Percentiles rank a stretch among this genome's conserved stretches.
Evolutionary conservation across 2,888 invertebrate species (phyloP).

Genomic region (Acanthosepion esculentum): DNA sequence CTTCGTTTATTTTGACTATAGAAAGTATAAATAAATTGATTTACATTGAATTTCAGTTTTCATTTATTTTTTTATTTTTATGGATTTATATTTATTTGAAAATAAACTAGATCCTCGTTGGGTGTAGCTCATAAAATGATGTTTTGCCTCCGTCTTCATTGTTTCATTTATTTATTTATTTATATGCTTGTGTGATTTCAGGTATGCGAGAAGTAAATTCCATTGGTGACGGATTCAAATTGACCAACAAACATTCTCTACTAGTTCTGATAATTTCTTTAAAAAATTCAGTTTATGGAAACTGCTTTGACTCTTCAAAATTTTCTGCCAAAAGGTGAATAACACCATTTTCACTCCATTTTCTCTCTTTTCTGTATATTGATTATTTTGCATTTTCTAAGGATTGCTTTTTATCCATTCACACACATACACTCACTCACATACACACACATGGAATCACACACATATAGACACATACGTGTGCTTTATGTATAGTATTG

Average conservation of each 20-base stretch:
- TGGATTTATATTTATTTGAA: too few relatives aligned
- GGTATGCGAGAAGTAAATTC: too few relatives aligned
- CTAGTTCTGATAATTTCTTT: not conserved
- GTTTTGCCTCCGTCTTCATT: not conserved
- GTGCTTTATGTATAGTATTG: not conserved
- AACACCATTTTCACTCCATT: not conserved
- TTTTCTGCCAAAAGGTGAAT: not conserved
- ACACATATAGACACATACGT: not conserved
- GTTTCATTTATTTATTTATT: not conserved
- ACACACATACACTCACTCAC: not conserved
- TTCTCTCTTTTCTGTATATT: not conserved
- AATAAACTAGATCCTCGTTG: too few relatives aligned
- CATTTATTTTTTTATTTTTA: too few relatives aligned
- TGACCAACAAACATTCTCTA: not conserved
- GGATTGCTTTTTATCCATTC: not conserved
- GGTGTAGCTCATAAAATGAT: too few relatives aligned
- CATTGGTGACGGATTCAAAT: not conserved
- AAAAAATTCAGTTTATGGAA: too few relatives aligned
- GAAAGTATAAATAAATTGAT: too few relatives aligned
- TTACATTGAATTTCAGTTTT: too few relatives aligned
- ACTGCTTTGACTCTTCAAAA: too few relatives aligned
- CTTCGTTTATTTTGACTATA: too few relatives aligned
- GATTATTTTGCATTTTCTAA: not conserved
- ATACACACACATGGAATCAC: not conserved
- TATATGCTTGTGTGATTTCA: not conserved